Evolutionary conservation across 2,797 vertebrate species (phyloP).

Genomic region (Neomorphus geoffroyi): DNA sequence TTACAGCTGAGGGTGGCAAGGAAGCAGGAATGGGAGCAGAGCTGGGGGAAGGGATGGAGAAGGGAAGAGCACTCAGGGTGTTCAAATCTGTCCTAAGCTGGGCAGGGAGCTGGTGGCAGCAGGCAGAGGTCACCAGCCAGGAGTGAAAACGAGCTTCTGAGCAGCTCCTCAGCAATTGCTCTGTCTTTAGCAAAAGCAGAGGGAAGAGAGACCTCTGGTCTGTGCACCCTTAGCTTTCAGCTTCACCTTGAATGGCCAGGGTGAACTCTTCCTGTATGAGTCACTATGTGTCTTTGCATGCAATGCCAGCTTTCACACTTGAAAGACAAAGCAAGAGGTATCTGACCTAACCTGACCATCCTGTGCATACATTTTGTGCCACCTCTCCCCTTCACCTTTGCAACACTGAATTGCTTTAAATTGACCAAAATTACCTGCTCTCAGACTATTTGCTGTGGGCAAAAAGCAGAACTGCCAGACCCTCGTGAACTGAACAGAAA

Average conservation of each 20-base stretch:
- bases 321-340: neutral
- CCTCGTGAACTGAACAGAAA: neutral
- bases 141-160: neutral
- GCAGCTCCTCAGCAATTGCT: neutral
- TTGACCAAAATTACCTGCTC: neutral
- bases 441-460: neutral
- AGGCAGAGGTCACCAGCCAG: neutral
- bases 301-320: neutral
- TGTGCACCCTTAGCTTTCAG: neutral
- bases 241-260: accelerated
- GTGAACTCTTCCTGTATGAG: neutral
- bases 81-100: neutral
- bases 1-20: neutral
- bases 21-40: neutral
- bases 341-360: neutral
- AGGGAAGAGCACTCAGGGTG: neutral
- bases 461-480: neutral
- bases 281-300: neutral
- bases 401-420: neutral
- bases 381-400: neutral
- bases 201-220: neutral
- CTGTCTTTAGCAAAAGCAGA: neutral
- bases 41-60: neutral
- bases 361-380: neutral
- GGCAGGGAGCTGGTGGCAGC: neutral